Evolutionary conservation across 2,888 invertebrate species (phyloP), one percentile per base, ranked within the genome.

Genomic region (Drosophila conformis): DNA sequence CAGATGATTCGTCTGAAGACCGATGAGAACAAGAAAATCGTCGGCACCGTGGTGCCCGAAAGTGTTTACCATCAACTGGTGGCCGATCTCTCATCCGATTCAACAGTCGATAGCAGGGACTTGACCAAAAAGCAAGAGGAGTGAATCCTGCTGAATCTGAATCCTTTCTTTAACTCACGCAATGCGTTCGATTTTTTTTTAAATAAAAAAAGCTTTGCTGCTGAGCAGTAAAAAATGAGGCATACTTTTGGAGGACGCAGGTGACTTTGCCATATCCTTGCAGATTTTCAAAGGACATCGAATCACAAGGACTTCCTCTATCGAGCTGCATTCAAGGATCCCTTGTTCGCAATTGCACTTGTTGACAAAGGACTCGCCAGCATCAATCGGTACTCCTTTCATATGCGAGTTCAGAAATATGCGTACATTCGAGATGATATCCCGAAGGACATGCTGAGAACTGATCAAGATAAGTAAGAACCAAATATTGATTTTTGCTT

Each of bases 1-100:
- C 99, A 99, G 94, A 98, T 99, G 83, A 97, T 99, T 87, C 96
- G 99, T 76, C 95, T 99, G 90, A 95, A 97, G 93, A 98, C 98
- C 48, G 96, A 96, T 89, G 96, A 96, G 89, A 97, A 96, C 38
- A 95, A 96, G 90, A 97, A 98, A 94, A 96, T 98, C 89, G 98
- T 98, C 69, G 99, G 99, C 96, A 97, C 97, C 2, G 94, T 98
- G 76, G 97, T 98, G 94, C 98, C 98, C 89, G 97, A 97, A 94
- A 95, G 96, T 92, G 97, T 97, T 92, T 96, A 97, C 87, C 96
- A 97, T 83, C 93, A 95, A 25, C 94, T 97, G 53, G 95, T 96
- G 82, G 95, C 96, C 90, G 96, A 96, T 73, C 94, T 97, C 7
- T 94, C 96, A 27, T 94, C 96, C 10, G 97, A 97, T 93, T 96